Percentiles rank a stretch among this genome's conserved stretches.
Conservation (phyloP, 2,113 vertebrate species). For the Misgurnus anguillicaudatus region DNA sequence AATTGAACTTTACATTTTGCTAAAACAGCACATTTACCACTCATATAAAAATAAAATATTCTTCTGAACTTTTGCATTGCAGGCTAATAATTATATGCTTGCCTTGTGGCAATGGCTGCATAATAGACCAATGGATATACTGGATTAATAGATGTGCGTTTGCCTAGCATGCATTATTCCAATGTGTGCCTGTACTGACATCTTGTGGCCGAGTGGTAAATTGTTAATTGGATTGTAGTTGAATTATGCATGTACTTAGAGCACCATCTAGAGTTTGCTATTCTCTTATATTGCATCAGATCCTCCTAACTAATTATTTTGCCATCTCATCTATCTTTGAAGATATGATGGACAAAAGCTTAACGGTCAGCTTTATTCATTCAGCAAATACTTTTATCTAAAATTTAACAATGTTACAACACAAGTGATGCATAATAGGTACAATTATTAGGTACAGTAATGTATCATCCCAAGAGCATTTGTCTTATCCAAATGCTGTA, state of each 20-base stretch:
- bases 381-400: neutral
- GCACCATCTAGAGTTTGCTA: neutral
- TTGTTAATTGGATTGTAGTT: neutral
- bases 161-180: neutral
- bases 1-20: no score
- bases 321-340: neutral
- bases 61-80: neutral
- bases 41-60: no score
- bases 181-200: conserved; percentile 55
- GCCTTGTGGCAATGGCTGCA: neutral
- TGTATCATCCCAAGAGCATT: neutral
- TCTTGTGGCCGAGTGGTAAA: conserved; percentile 53
- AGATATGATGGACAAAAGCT: neutral
- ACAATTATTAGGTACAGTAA: neutral
- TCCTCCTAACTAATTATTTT: neutral
- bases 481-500: neutral
- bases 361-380: neutral
- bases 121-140: neutral
- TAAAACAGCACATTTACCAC: no score
- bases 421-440: neutral
- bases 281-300: neutral
- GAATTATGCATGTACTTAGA: neutral
- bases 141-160: no score
- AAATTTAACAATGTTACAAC: neutral
- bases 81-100: neutral